These are phyloP conservation scores for Drosophila aldrichi DNA, from an alignment of 2,888 invertebrate genomes.

Conservation along the genomic window DNA sequence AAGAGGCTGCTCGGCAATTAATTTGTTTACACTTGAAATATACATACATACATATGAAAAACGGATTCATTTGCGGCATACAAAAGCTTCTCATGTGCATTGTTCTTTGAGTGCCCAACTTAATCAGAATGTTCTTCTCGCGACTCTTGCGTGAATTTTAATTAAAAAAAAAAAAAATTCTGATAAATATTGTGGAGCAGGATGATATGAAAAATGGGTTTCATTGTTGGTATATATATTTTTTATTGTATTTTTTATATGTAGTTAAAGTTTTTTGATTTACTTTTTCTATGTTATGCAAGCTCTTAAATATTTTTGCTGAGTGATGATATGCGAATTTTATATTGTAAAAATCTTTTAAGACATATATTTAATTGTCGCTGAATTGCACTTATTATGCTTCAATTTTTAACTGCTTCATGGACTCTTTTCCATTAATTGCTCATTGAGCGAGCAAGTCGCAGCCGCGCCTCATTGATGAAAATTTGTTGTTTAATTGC, in stretches of 20 bases:
- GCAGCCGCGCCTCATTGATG: background rate
- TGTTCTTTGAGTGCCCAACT: constrained; percentile 9
- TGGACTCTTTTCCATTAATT: background rate
- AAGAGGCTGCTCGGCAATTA: constrained; percentile 9
- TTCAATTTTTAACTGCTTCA: constrained; percentile 8
- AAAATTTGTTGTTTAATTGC: too few species aligned
- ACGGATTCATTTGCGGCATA: constrained; percentile 3
- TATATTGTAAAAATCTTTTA: background rate
- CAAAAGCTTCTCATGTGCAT: constrained; percentile 11
- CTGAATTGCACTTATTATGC: background rate
- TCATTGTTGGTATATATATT: background rate
- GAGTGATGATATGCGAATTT: background rate
- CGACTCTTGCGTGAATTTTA: constrained; percentile 1
- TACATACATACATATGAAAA: constrained; percentile 11
- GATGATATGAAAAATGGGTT: background rate
- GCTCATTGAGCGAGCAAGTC: background rate
- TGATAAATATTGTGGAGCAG: background rate
- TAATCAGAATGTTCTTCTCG: constrained; percentile 2
- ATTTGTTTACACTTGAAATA: constrained; percentile 31
- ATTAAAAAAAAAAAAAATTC: constrained; percentile 4
- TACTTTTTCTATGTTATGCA: too few species aligned
- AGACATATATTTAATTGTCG: background rate
- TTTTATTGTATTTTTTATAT: too few species aligned
- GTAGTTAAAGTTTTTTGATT: too few species aligned
- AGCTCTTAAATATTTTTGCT: too few species aligned